Percentiles rank a stretch among this genome's conserved stretches.
Evolutionary conservation across 92 coral and sea anemone genomes (phyloP).

Genomic region (Ricordea florida): DNA sequence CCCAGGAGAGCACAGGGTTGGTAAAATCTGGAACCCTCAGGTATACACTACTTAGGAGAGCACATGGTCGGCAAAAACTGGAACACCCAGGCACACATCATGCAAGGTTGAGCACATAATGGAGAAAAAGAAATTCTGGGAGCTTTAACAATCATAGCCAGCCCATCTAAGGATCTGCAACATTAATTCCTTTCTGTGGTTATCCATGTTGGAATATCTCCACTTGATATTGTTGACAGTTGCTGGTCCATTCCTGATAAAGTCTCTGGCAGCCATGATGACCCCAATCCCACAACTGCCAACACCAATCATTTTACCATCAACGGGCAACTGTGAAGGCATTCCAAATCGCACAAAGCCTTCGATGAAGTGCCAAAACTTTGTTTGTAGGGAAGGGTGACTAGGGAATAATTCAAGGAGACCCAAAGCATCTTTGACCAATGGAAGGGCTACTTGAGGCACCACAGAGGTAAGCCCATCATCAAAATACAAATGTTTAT

Average conservation of each 20-base stretch:
- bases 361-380: conserved; percentile 3
- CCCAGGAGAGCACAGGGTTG: no score
- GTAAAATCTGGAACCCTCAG: no score
- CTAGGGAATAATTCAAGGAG: conserved; percentile 10
- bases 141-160: not conserved
- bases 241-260: conserved; percentile 4
- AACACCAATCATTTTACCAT: conserved; percentile 1
- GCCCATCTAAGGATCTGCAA: not conserved
- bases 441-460: not conserved
- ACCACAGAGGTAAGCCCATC: conserved; percentile 18
- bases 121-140: no score
- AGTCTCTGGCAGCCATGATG: conserved; percentile 27
- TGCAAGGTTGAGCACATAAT: no score
- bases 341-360: conserved; percentile 25
- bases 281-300: conserved; percentile 48
- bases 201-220: conserved; percentile 18
- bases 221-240: conserved; percentile 12
- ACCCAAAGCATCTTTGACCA: not conserved
- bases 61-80: no score
- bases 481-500: conserved; percentile 17
- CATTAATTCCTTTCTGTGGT: conserved; percentile 28
- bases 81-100: no score
- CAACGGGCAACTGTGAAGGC: conserved; percentile 24
- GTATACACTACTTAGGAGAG: not conserved
- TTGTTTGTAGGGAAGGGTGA: conserved; percentile 2